These are phyloP conservation scores for Electrona antarctica DNA, from an alignment of 2,113 vertebrate genomes.

Conservation along the genomic window DNA sequence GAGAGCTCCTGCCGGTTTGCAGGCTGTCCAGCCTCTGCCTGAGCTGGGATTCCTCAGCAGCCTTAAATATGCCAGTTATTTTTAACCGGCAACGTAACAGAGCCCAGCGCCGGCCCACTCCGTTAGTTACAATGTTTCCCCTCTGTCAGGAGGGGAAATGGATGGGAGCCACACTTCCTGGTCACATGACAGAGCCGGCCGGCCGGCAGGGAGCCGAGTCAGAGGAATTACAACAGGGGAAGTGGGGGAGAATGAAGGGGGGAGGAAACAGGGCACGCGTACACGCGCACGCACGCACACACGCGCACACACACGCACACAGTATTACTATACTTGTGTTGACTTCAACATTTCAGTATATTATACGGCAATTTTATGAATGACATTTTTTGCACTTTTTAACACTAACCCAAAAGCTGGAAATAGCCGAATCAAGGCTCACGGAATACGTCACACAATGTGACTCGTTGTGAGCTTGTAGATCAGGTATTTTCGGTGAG, in stretches of 20 bases:
- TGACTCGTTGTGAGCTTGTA: too few species aligned
- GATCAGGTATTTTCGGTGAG: too few species aligned
- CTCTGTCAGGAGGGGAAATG: conserved; percentile 94
- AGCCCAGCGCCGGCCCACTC: conserved; percentile 83
- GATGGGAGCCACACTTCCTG: conserved; percentile 94
- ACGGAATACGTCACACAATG: too few species aligned
- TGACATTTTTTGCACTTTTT: too few species aligned
- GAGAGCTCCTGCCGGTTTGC: conserved; percentile 71
- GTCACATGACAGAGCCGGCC: conserved; percentile 84
- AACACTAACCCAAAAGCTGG: too few species aligned
- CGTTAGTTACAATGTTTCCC: conserved; percentile 89
- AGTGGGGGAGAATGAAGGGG: conserved; percentile 44
- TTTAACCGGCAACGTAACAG: conserved; percentile 95
- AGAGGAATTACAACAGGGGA: conserved; percentile 68
- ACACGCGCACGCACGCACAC: conserved; percentile 49
- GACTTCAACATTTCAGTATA: too few species aligned
- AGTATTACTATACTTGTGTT: conserved; percentile 9
- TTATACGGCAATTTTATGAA: too few species aligned
- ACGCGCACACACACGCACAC: conserved; percentile 48
- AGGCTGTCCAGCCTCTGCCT: conserved; percentile 88
- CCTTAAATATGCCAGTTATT: conserved; percentile 99
- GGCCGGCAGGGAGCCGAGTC: conserved; percentile 81
- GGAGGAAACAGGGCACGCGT: conserved; percentile 51
- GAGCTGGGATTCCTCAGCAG: conserved; percentile 91
- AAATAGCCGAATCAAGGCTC: too few species aligned